A percentile compares a stretch with the other conserved stretches of the same genome.
phyloP scores from a whole-genome alignment of 2,888 invertebrate genomes.

The Sphecodes monilicornis region DNA sequence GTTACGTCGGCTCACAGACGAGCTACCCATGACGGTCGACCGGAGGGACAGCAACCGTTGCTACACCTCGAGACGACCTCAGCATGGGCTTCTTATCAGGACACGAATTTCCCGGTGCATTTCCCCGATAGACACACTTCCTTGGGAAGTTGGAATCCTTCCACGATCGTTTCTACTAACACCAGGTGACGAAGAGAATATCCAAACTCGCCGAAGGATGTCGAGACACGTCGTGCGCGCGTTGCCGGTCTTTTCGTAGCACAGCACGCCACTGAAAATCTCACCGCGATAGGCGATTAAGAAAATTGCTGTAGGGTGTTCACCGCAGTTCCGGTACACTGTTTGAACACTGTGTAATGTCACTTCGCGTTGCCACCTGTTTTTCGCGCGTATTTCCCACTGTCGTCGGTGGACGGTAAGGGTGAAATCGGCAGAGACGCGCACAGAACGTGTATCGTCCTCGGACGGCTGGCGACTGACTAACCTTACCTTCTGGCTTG shows the following conservation, averaged over 20 bases:
- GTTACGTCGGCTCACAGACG: slow-evolving; percentile 71
- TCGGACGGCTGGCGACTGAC: slow-evolving; percentile 80
- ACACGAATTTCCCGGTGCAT: background rate
- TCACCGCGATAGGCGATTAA: background rate
- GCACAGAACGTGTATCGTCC: slow-evolving; percentile 62
- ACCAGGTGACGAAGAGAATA: background rate
- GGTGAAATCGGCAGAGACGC: slow-evolving; percentile 55
- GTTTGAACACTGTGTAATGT: slow-evolving; percentile 18
- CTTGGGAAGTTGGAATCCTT: background rate
- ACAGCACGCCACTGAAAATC: slow-evolving; percentile 14
- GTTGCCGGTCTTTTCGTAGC: slow-evolving; percentile 25
- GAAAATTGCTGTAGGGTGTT: background rate
- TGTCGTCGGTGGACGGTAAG: slow-evolving; percentile 33
- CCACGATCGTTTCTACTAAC: background rate
- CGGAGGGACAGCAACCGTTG: slow-evolving; percentile 68
- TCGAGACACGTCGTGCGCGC: slow-evolving; percentile 2
- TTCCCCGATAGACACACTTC: background rate
- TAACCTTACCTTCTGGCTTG: slow-evolving; percentile 77
- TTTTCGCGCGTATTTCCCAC: slow-evolving; percentile 57
- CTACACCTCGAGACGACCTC: slow-evolving; percentile 65
- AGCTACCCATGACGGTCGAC: slow-evolving; percentile 75
- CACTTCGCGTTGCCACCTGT: slow-evolving; percentile 48
- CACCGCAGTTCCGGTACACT: background rate
- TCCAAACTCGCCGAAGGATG: background rate
- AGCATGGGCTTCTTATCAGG: slow-evolving; percentile 30